These are phyloP conservation scores for Temnothorax nylanderi DNA, from an alignment of 1,140 invertebrate species.

Conservation along the genomic window DNA sequence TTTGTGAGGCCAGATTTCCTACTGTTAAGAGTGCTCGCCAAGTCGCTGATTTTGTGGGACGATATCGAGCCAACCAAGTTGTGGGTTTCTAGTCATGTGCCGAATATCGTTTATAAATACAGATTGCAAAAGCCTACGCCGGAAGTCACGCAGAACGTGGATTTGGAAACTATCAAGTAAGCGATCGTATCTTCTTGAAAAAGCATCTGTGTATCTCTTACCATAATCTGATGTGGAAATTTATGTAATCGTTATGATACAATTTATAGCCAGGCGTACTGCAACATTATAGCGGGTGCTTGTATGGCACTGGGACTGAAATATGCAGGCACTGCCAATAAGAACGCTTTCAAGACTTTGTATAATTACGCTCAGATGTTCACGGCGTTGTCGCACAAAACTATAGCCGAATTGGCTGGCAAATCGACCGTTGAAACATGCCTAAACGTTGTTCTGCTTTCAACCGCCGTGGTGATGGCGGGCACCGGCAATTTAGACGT, in stretches of 20 bases:
- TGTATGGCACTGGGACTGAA: constrained; percentile 97
- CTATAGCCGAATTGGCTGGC: constrained; percentile 94
- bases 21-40: constrained; percentile 92
- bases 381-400: constrained; percentile 88
- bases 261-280: constrained; percentile 95
- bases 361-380: constrained; percentile 90
- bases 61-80: constrained; percentile 91
- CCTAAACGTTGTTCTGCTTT: constrained; percentile 93
- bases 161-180: constrained; percentile 98
- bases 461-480: constrained; percentile 95
- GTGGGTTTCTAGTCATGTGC: constrained; percentile 95
- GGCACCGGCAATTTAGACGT: constrained; percentile 96
- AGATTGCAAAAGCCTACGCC: constrained; percentile 90
- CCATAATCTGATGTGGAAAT: constrained; percentile 30
- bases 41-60: constrained; percentile 94
- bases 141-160: constrained; percentile 88
- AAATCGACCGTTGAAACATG: constrained; percentile 96
- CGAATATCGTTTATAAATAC: constrained; percentile 90
- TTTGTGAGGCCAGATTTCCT: constrained; percentile 97
- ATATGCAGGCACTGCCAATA: constrained; percentile 96
- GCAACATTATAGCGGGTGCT: constrained; percentile 97
- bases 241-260: constrained; percentile 22
- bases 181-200: constrained; percentile 61
- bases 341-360: constrained; percentile 92
- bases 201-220: neutral